Conservation (phyloP, 2,797 vertebrate genomes). For the Premnoplex brunnescens region DNA sequence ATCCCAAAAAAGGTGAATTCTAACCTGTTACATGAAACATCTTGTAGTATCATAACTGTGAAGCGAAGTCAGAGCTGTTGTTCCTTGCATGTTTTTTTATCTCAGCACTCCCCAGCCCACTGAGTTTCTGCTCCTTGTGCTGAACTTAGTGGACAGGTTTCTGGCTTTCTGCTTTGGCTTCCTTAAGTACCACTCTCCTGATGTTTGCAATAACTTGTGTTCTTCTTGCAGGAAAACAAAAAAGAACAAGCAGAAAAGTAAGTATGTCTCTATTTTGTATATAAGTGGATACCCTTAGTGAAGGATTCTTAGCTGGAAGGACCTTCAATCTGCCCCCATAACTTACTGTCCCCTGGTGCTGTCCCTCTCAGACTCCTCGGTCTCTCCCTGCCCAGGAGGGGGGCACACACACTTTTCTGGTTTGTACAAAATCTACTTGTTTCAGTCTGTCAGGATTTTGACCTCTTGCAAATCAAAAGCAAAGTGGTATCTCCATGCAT, state of each 20-base stretch:
- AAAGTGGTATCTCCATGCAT: not conserved
- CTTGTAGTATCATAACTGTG: not conserved
- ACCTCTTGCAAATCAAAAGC: not conserved
- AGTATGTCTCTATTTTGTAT: constrained; percentile 56
- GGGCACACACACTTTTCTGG: not conserved
- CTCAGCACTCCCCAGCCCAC: not conserved
- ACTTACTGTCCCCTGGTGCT: not conserved
- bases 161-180: not conserved
- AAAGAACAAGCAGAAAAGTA: constrained; percentile 96
- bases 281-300: not conserved
- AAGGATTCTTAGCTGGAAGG: not conserved
- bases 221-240: constrained; percentile 88
- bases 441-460: not conserved
- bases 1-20: not conserved
- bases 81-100: not conserved
- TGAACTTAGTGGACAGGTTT: not conserved
- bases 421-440: not conserved
- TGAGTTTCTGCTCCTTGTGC: not conserved
- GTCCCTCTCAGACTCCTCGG: not conserved
- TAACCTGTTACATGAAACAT: not conserved
- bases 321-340: not conserved
- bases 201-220: constrained; percentile 24
- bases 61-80: not conserved
- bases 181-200: not conserved
- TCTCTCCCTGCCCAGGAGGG: not conserved